phyloP scores from a whole-genome alignment of 1,140 invertebrate genomes.

The Brachionus plicatilis region DNA sequence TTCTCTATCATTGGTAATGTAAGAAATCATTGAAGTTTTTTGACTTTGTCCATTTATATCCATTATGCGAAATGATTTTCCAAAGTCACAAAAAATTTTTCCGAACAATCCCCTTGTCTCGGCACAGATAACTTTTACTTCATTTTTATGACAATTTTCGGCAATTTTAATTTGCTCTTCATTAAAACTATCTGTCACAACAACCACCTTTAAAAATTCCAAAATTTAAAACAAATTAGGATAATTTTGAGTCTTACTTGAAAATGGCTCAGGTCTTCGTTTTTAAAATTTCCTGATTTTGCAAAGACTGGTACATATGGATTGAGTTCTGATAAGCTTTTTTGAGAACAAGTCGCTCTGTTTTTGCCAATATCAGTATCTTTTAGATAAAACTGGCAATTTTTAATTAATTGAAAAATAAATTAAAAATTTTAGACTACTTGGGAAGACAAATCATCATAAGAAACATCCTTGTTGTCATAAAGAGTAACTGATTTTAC shows the following conservation, averaged over 20 bases:
- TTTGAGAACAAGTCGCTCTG: slow-evolving; percentile 72
- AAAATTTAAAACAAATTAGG: background rate
- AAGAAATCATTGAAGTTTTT: slow-evolving; percentile 60
- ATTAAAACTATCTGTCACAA: slow-evolving; percentile 73
- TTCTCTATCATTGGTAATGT: slow-evolving; percentile 70
- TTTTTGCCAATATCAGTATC: slow-evolving; percentile 79
- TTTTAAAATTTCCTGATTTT: background rate
- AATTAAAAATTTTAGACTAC: background rate
- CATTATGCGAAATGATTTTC: slow-evolving; percentile 74
- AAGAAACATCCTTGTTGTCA: slow-evolving; percentile 61
- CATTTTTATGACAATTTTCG: slow-evolving; percentile 71
- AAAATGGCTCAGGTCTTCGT: slow-evolving; percentile 67
- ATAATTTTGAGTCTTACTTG: slow-evolving; percentile 64
- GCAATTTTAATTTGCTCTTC: slow-evolving; percentile 73
- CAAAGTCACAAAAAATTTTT: slow-evolving; percentile 89
- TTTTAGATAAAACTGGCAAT: slow-evolving; percentile 66
- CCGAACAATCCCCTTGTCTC: slow-evolving; percentile 86
- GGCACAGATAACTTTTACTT: slow-evolving; percentile 80
- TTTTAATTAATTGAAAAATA: background rate
- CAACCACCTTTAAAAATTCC: slow-evolving; percentile 66
- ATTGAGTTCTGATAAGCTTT: slow-evolving; percentile 53
- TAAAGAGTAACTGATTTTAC: slow-evolving; percentile 95
- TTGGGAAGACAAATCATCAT: slow-evolving; percentile 59
- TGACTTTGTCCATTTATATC: slow-evolving; percentile 84
- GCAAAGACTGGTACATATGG: background rate